Conservation (phyloP, 2,888 invertebrate genomes). For the Plagodis pulveraria region DNA sequence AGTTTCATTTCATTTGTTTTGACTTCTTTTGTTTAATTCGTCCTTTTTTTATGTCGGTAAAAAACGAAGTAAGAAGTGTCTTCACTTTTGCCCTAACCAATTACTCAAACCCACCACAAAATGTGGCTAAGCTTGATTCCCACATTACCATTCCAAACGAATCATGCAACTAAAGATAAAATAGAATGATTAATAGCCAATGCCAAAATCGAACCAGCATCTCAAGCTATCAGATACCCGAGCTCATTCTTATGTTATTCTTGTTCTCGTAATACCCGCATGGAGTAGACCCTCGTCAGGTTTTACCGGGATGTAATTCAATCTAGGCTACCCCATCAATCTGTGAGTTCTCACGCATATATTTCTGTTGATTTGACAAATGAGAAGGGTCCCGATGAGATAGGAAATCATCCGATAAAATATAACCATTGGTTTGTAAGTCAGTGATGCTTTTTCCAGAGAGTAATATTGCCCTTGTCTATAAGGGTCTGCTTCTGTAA, state of each 20-base stretch:
- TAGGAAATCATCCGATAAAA: slow-evolving; percentile 58
- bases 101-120: too few relatives aligned
- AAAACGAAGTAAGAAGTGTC: too few relatives aligned
- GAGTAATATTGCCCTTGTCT: neutral
- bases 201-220: slow-evolving; percentile 26
- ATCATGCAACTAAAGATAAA: slow-evolving; percentile 4
- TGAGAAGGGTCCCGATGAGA: slow-evolving; percentile 79
- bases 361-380: slow-evolving; percentile 85
- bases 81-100: too few relatives aligned
- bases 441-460: slow-evolving; percentile 1
- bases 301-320: slow-evolving; percentile 81
- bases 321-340: slow-evolving; percentile 83
- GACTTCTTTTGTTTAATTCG: too few relatives aligned
- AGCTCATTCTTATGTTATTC: slow-evolving; percentile 72
- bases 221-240: slow-evolving; percentile 52
- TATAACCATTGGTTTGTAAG: slow-evolving; percentile 53
- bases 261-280: slow-evolving; percentile 65
- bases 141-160: neutral
- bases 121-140: too few relatives aligned
- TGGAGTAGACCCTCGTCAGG: slow-evolving; percentile 82
- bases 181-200: slow-evolving; percentile 25
- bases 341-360: slow-evolving; percentile 83
- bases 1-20: too few relatives aligned
- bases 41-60: too few relatives aligned
- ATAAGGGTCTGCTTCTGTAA: neutral